phyloP scores from a whole-genome alignment of 2,797 vertebrate species.

The Megaceryle alcyon region DNA sequence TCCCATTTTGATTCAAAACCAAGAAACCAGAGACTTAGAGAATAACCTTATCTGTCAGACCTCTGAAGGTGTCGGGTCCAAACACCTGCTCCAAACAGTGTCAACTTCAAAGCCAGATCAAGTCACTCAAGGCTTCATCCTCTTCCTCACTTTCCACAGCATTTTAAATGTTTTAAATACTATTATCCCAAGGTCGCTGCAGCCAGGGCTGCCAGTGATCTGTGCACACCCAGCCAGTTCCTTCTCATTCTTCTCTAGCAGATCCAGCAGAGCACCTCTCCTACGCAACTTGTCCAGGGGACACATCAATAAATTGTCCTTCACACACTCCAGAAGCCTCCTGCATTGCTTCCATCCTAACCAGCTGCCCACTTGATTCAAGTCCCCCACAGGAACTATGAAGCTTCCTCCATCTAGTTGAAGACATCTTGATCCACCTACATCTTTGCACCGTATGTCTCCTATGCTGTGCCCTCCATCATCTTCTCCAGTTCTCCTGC shows the following conservation, averaged over 20 bases:
- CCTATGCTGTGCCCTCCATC: neutral
- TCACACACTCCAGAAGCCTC: neutral
- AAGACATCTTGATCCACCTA: neutral
- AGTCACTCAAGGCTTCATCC: neutral
- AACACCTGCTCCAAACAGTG: neutral
- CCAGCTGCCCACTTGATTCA: fast-evolving
- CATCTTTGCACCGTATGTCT: neutral
- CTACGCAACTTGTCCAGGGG: no score
- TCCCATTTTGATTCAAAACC: neutral
- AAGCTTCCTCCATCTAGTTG: neutral
- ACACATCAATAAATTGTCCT: fast-evolving
- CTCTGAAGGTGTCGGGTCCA: neutral
- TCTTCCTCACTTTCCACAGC: neutral
- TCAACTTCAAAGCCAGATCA: neutral
- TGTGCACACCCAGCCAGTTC: neutral
- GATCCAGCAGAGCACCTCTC: neutral
- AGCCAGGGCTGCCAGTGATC: neutral
- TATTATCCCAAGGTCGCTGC: fast-evolving
- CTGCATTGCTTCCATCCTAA: fast-evolving
- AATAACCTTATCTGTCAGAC: neutral
- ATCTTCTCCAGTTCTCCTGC: neutral
- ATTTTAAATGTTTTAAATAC: neutral
- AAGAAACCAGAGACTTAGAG: neutral
- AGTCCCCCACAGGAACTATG: neutral
- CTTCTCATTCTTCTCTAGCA: neutral